Percentiles rank a stretch among this genome's conserved stretches.
Evolutionary conservation across 2,113 vertebrate genomes (phyloP).

Genomic region (Brachyhypopomus occidentalis): DNA sequence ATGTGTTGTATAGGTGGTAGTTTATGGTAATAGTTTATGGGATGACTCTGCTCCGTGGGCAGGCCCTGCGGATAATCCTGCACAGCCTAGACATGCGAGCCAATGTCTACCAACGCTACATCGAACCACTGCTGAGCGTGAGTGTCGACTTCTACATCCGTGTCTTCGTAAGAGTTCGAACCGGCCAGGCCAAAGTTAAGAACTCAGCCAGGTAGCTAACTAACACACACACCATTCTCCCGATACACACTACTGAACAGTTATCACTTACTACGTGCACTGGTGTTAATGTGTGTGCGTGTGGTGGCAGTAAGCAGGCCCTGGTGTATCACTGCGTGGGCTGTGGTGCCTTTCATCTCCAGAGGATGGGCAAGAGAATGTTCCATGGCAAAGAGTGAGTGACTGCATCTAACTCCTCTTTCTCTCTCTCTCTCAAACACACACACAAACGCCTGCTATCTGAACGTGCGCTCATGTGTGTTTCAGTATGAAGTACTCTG

Average conservation of each 20-base stretch:
- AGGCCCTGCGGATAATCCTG: constrained; percentile 89
- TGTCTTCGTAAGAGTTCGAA: constrained; percentile 85
- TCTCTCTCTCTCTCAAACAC: not conserved
- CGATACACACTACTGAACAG: too few relatives aligned
- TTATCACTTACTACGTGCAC: not conserved
- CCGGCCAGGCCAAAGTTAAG: constrained; percentile 86
- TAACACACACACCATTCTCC: not conserved
- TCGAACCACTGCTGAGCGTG: constrained; percentile 84
- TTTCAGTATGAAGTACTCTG: constrained; percentile 84
- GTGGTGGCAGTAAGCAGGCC: constrained; percentile 83
- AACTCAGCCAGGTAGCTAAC: constrained; percentile 83
- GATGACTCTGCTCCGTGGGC: not conserved
- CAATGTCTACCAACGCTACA: constrained; percentile 90
- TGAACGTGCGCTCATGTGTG: constrained; percentile 33
- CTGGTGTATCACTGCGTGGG: constrained; percentile 90
- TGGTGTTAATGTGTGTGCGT: not conserved
- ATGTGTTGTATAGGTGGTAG: not conserved
- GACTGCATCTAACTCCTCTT: too few relatives aligned
- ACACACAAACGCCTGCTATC: not conserved
- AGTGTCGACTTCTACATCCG: constrained; percentile 92
- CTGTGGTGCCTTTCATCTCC: constrained; percentile 85
- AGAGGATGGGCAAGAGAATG: constrained; percentile 80
- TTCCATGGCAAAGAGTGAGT: constrained; percentile 77
- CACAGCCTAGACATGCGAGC: constrained; percentile 87
- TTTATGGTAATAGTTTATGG: too few relatives aligned